Evolutionary conservation across 2,888 invertebrate genomes (phyloP).

Genomic region (Brenthis daphne): DNA sequence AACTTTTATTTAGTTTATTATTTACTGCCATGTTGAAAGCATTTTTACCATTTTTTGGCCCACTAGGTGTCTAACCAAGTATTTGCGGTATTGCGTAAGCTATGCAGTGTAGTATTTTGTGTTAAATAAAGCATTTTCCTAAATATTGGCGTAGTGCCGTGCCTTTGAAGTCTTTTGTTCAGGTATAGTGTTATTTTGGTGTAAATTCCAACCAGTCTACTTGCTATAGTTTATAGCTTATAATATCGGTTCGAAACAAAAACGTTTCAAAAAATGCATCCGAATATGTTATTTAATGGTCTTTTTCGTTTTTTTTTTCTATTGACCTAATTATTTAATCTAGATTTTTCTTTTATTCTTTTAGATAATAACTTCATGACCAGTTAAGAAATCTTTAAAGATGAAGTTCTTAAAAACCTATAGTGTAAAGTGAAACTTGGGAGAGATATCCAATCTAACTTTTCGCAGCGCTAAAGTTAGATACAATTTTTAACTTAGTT

Average conservation of each 20-base stretch:
- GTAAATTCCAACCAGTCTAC: slow-evolving; percentile 1
- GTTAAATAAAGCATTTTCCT: slow-evolving; percentile 21
- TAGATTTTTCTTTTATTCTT: not conserved
- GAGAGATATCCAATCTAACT: slow-evolving; percentile 41
- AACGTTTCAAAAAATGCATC: too few relatives aligned
- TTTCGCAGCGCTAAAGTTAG: slow-evolving; percentile 30
- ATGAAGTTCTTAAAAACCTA: slow-evolving; percentile 12
- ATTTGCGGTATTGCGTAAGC: slow-evolving; percentile 14
- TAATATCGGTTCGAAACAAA: too few relatives aligned
- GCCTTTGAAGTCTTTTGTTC: slow-evolving; percentile 30
- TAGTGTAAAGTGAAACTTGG: slow-evolving; percentile 32
- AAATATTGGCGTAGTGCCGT: slow-evolving; percentile 16
- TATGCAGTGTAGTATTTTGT: slow-evolving; percentile 19
- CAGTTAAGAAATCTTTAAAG: slow-evolving; percentile 5
- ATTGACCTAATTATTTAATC: not conserved
- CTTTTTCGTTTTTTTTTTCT: too few relatives aligned
- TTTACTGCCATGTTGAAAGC: not conserved
- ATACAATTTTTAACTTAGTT: slow-evolving; percentile 20
- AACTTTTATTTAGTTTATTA: not conserved
- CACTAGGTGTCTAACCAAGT: slow-evolving; percentile 5
- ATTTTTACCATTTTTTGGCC: not conserved
- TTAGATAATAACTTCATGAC: not conserved
- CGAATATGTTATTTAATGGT: too few relatives aligned
- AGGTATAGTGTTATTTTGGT: slow-evolving; percentile 14
- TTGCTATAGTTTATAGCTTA: not conserved